Evolutionary conservation across 2,113 vertebrate species (phyloP).

Genomic region (Chiloscyllium plagiosum): DNA sequence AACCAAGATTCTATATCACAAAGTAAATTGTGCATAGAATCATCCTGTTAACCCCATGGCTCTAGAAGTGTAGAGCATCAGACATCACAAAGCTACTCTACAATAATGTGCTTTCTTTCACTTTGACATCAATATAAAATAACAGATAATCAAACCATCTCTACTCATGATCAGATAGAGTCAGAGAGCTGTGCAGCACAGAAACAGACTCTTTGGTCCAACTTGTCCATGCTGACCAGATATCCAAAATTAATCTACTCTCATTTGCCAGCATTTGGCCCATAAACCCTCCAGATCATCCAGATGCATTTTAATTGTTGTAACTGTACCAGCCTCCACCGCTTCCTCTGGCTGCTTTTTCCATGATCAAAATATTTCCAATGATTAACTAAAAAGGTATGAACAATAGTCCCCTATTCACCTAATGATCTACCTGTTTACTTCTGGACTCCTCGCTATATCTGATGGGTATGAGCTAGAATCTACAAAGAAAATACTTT

Average conservation of each 20-base stretch:
- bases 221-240: too few relatives aligned
- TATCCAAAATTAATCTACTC: too few relatives aligned
- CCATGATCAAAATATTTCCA: neutral
- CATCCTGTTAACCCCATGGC: neutral
- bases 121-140: neutral
- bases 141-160: neutral
- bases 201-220: too few relatives aligned
- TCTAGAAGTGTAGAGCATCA: neutral
- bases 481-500: neutral
- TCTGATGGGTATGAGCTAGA: neutral
- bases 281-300: too few relatives aligned
- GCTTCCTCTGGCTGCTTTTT: too few relatives aligned
- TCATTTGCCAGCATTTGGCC: too few relatives aligned
- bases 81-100: neutral
- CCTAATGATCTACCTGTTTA: neutral
- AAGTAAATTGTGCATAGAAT: neutral
- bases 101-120: neutral
- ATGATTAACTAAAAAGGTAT: neutral
- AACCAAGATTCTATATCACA: neutral
- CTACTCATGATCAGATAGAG: neutral
- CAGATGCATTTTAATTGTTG: too few relatives aligned
- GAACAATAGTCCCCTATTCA: neutral
- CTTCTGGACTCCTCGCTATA: neutral
- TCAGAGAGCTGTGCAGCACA: too few relatives aligned
- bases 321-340: too few relatives aligned